Conservation (phyloP, 1,140 invertebrate genomes). For the Chlorops oryzae region DNA sequence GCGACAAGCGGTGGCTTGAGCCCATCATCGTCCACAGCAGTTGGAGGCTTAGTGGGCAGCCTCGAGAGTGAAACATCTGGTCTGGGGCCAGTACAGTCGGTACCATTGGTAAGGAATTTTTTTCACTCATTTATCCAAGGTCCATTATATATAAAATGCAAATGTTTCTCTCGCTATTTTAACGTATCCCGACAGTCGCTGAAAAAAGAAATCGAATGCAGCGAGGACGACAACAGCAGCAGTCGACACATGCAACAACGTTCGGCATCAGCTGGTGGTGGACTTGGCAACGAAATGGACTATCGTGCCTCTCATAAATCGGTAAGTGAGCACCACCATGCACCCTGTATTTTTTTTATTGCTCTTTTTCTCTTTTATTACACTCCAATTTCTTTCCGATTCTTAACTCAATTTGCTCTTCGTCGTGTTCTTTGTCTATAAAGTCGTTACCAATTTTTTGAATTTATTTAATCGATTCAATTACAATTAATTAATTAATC, state of each 20-base stretch:
- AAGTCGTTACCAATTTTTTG: too few species aligned
- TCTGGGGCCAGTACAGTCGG: constrained; percentile 75
- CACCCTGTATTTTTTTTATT: constrained; percentile 10
- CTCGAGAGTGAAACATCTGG: constrained; percentile 57
- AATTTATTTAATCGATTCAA: too few species aligned
- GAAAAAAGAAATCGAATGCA: constrained; percentile 81
- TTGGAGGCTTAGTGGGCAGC: constrained; percentile 2
- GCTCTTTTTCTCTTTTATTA: constrained; percentile 6
- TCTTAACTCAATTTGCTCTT: constrained; percentile 37
- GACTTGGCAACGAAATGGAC: constrained; percentile 68
- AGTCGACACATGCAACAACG: constrained; percentile 45
- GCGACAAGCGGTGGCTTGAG: constrained; percentile 26
- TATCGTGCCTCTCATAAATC: constrained; percentile 73
- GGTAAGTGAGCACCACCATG: constrained; percentile 70
- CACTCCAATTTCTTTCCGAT: constrained; percentile 10
- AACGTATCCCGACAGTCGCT: constrained; percentile 60
- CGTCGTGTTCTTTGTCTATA: constrained; percentile 48
- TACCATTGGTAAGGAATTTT: constrained; percentile 69
- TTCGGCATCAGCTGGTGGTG: constrained; percentile 52
- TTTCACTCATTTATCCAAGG: constrained; percentile 1
- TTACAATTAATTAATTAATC: too few species aligned
- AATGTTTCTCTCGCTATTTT: constrained; percentile 5
- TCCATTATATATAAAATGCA: too few species aligned
- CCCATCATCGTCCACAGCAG: constrained; percentile 17
- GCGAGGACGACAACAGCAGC: constrained; percentile 61